Evolutionary conservation across 2,888 invertebrate genomes (phyloP).

Genomic region (Andrena fulva): DNA sequence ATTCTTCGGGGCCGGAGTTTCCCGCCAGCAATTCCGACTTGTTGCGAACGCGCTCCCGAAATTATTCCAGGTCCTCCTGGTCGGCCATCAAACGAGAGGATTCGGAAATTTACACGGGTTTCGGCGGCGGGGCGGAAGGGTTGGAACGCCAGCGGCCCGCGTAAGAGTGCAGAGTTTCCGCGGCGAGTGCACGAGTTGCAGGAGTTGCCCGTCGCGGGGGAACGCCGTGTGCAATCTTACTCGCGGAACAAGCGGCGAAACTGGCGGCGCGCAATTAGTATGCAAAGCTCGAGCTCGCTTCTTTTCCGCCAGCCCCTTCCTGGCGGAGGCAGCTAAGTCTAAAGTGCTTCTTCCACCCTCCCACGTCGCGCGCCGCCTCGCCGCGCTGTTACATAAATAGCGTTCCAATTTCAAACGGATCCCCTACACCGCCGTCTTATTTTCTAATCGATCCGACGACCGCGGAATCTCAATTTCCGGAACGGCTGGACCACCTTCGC

Average conservation of each 20-base stretch:
- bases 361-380: neutral
- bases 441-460: constrained; percentile 26
- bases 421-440: constrained; percentile 9
- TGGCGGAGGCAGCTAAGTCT: neutral
- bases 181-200: constrained; percentile 2
- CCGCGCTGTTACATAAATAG: constrained; percentile 12
- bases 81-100: constrained; percentile 29
- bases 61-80: constrained; percentile 24
- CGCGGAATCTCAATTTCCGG: constrained; percentile 27
- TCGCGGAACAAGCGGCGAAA: constrained; percentile 13
- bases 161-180: neutral
- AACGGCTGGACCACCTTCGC: neutral
- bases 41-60: constrained; percentile 32
- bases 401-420: constrained; percentile 36
- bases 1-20: constrained; percentile 25
- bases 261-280: constrained; percentile 27
- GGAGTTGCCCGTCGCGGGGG: constrained; percentile 7
- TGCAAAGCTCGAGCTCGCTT: constrained; percentile 29
- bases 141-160: too few species aligned
- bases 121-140: too few species aligned
- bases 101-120: constrained; percentile 30
- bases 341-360: neutral
- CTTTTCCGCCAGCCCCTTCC: constrained; percentile 5
- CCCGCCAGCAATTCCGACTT: constrained; percentile 28
- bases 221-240: constrained; percentile 4